phyloP scores from a whole-genome alignment of 2,888 invertebrate species.

The Ophioninae sp. region DNA sequence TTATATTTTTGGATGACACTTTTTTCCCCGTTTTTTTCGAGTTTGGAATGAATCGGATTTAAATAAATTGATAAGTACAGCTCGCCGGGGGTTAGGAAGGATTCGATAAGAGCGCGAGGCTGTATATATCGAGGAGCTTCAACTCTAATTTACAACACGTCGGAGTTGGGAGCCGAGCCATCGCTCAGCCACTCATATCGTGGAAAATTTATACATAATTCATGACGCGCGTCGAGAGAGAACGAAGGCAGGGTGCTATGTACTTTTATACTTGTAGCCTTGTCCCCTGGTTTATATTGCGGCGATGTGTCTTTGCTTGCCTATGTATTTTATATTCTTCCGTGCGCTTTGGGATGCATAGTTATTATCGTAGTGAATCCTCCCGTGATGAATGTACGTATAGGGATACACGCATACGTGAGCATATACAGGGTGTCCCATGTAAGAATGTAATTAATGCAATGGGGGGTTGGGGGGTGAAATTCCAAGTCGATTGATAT shows the following conservation, averaged over 20 bases:
- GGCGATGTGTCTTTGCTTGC: conserved; percentile 32
- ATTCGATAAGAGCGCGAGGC: no score
- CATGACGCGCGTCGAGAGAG: conserved; percentile 67
- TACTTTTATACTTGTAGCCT: conserved; percentile 39
- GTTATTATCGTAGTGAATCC: conserved; percentile 6
- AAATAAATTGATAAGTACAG: no score
- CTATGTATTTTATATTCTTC: conserved; percentile 38
- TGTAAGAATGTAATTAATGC: no score
- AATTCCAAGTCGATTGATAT: no score
- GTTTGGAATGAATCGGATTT: no score
- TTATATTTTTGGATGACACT: no score
- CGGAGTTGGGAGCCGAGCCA: conserved; percentile 75
- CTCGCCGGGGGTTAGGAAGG: no score
- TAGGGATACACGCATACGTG: no score
- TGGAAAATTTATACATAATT: conserved; percentile 79
- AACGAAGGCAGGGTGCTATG: conserved; percentile 55
- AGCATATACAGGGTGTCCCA: no score
- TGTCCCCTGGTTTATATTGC: conserved; percentile 20
- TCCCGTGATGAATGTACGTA: not conserved
- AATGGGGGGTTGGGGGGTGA: no score
- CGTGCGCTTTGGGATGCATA: conserved; percentile 2
- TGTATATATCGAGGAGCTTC: not conserved
- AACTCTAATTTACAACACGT: conserved; percentile 77
- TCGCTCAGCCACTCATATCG: conserved; percentile 79
- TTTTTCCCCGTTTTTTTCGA: no score